Conservation (phyloP, 2,888 invertebrate genomes). For the Diploptera punctata region DNA sequence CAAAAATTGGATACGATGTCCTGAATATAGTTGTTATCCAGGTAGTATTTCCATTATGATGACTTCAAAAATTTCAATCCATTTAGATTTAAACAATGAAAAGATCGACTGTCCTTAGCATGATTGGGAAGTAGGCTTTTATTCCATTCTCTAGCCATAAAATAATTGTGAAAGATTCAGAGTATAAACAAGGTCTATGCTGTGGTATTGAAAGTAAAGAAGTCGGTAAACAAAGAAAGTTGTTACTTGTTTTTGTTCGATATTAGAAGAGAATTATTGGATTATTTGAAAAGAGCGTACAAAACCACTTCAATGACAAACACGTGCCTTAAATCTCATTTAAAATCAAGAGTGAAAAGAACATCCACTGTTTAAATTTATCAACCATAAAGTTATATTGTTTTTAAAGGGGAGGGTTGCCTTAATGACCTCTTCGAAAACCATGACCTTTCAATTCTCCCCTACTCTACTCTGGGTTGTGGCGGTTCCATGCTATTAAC, state of each 20-base stretch:
- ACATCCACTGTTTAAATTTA: background rate
- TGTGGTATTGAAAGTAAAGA: no score
- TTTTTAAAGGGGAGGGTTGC: background rate
- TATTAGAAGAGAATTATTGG: no score
- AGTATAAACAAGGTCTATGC: no score
- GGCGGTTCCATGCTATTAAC: slow-evolving; percentile 7
- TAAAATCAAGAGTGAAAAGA: background rate
- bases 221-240: background rate
- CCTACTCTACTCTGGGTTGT: background rate
- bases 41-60: no score
- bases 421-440: background rate
- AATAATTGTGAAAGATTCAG: no score
- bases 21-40: background rate
- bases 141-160: no score
- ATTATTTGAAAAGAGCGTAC: background rate
- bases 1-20: background rate
- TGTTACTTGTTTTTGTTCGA: no score
- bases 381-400: background rate
- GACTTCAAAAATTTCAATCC: background rate
- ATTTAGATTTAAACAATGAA: background rate
- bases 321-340: background rate
- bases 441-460: background rate
- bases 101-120: background rate
- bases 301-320: background rate
- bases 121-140: no score